Percentiles rank a stretch among this genome's conserved stretches.
Conservation (phyloP, 2,888 invertebrate genomes). For the Polydrusus cervinus region DNA sequence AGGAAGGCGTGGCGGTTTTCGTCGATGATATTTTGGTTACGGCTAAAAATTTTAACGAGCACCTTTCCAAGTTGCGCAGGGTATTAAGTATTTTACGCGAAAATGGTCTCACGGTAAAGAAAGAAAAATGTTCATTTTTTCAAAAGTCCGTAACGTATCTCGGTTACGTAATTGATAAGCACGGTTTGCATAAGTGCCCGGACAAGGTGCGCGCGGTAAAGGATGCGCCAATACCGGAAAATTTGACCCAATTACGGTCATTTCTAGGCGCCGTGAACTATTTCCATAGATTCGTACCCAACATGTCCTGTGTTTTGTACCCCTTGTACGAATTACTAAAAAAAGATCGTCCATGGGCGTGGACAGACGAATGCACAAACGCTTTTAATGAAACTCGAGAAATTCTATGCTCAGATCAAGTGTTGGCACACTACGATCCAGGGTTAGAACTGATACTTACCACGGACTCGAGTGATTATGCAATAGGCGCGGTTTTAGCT, state of each 20-base stretch:
- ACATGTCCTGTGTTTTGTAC: constrained; percentile 27
- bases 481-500: constrained; percentile 35
- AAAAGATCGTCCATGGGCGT: constrained; percentile 39
- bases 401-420: constrained; percentile 30
- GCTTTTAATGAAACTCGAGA: constrained; percentile 46
- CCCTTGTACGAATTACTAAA: constrained; percentile 50
- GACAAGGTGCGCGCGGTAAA: background rate
- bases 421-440: constrained; percentile 50
- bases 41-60: too few relatives aligned
- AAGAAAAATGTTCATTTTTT: background rate
- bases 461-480: constrained; percentile 36
- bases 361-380: constrained; percentile 45
- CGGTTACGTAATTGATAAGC: background rate
- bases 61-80: background rate
- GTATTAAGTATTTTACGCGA: background rate
- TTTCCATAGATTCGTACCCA: constrained; percentile 51
- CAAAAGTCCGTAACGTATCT: background rate
- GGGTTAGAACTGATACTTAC: constrained; percentile 40
- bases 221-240: constrained; percentile 26
- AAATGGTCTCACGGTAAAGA: background rate
- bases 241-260: constrained; percentile 45
- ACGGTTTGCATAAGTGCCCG: background rate
- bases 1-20: too few relatives aligned
- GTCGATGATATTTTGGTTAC: too few relatives aligned
- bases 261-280: constrained; percentile 52